Conservation (phyloP, 2,113 vertebrate genomes). For the Sander lucioperca region DNA sequence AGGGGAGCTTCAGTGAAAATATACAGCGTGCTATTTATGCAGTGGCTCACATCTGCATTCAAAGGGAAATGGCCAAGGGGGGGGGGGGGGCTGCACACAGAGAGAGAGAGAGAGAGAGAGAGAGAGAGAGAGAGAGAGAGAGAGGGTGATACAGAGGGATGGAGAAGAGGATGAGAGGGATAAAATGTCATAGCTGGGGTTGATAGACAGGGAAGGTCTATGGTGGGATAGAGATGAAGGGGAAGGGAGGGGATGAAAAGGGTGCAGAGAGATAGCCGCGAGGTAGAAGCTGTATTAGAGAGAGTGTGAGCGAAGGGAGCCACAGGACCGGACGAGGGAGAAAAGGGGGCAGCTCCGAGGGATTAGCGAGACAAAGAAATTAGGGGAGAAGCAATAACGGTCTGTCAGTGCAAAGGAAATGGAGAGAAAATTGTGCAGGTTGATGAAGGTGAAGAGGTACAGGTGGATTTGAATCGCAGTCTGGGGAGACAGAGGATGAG, state of each 20-base stretch:
- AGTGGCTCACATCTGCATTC: conserved; percentile 70
- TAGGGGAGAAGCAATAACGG: conserved; percentile 48
- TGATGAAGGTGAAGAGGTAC: conserved; percentile 65
- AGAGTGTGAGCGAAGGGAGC: conserved; percentile 41
- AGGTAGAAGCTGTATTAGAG: conserved; percentile 55
- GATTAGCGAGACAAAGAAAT: conserved; percentile 60
- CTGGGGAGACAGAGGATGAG: conserved; percentile 49
- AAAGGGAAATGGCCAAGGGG: conserved; percentile 52
- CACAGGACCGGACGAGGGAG: conserved; percentile 10
- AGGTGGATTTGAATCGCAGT: conserved; percentile 61
- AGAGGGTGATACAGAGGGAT: conserved; percentile 44
- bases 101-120: conserved; percentile 11
- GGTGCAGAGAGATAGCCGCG: conserved; percentile 41
- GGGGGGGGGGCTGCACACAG: conserved; percentile 8
- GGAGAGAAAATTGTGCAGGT: conserved; percentile 42
- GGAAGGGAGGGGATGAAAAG: conserved; percentile 56
- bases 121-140: conserved; percentile 22
- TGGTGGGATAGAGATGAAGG: conserved; percentile 65
- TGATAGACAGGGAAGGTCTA: conserved; percentile 70
- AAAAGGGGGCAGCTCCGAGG: conserved; percentile 25
- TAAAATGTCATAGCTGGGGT: conserved; percentile 70
- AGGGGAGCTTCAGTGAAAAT: conserved; percentile 56
- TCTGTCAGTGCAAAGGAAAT: conserved; percentile 41
- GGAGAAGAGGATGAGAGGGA: conserved; percentile 68
- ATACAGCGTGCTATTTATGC: conserved; percentile 68